Evolutionary conservation across 2,888 invertebrate species (phyloP).

Genomic region (Mantis religiosa): DNA sequence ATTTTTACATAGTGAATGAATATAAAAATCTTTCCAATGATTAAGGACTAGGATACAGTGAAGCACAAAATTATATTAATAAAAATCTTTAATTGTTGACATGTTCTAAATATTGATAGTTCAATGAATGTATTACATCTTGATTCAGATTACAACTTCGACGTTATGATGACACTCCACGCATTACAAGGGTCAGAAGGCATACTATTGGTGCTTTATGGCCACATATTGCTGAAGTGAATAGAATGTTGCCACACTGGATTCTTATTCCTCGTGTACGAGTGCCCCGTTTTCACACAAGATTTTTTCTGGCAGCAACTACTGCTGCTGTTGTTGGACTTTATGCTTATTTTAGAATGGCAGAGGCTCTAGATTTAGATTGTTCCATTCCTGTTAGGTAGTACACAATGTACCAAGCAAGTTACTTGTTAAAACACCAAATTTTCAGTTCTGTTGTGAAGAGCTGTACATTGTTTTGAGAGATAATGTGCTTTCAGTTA

Average conservation of each 20-base stretch:
- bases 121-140: too few species aligned
- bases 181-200: neutral
- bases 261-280: constrained; percentile 39
- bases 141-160: constrained; percentile 27
- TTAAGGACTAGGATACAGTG: too few species aligned
- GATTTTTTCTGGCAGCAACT: constrained; percentile 52
- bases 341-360: constrained; percentile 49
- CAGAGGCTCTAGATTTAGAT: constrained; percentile 20
- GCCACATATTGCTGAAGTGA: neutral
- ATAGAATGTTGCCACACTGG: constrained; percentile 12
- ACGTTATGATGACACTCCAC: constrained; percentile 27
- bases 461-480: neutral
- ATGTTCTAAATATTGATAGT: too few species aligned
- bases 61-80: too few species aligned
- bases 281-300: constrained; percentile 42
- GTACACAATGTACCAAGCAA: neutral
- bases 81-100: too few species aligned
- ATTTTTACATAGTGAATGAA: too few species aligned
- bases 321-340: constrained; percentile 57
- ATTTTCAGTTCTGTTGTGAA: neutral
- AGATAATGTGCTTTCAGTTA: neutral
- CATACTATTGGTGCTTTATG: neutral
- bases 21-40: too few species aligned
- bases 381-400: constrained; percentile 17
- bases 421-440: neutral